Evolutionary conservation across 64 coral and sea anemone genomes (phyloP).

Genomic region (Platygyra sinensis): DNA sequence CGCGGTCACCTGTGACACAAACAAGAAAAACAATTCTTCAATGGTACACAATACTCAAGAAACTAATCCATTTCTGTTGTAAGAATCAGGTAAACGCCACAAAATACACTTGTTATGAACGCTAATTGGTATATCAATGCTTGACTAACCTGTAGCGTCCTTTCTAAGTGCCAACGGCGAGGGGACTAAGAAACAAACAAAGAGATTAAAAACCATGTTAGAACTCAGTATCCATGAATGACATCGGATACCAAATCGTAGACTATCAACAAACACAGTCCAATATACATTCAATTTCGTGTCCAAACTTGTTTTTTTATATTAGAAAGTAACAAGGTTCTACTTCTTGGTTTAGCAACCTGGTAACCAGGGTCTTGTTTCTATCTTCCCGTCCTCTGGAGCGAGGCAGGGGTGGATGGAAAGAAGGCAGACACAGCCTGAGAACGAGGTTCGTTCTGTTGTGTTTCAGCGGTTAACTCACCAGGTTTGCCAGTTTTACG

Average conservation of each 20-base stretch:
- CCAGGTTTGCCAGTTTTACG: slow-evolving; percentile 45
- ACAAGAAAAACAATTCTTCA: not conserved
- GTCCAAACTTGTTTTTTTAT: too few relatives aligned
- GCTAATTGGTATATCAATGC: not conserved
- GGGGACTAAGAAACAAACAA: not conserved
- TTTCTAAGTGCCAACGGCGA: slow-evolving; percentile 31
- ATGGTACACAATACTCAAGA: not conserved
- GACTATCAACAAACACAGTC: too few relatives aligned
- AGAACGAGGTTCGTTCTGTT: not conserved
- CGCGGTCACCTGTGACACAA: slow-evolving; percentile 36
- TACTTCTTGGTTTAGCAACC: not conserved
- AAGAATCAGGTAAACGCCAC: too few relatives aligned
- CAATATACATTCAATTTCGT: too few relatives aligned
- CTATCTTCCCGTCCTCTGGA: not conserved
- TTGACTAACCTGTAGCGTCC: not conserved
- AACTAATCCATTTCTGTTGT: not conserved
- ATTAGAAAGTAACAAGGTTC: not conserved
- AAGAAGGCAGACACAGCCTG: not conserved
- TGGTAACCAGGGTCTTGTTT: not conserved
- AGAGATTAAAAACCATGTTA: not conserved
- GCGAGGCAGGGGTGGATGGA: not conserved
- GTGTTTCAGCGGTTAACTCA: slow-evolving; percentile 18
- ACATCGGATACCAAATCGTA: not conserved
- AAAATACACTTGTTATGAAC: too few relatives aligned
- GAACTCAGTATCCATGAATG: not conserved